Percentiles rank a stretch among this genome's conserved stretches.
These are phyloP conservation scores for Rhinichthys osculus DNA, from an alignment of 2,797 vertebrate genomes.

Conservation along the genomic window DNA sequence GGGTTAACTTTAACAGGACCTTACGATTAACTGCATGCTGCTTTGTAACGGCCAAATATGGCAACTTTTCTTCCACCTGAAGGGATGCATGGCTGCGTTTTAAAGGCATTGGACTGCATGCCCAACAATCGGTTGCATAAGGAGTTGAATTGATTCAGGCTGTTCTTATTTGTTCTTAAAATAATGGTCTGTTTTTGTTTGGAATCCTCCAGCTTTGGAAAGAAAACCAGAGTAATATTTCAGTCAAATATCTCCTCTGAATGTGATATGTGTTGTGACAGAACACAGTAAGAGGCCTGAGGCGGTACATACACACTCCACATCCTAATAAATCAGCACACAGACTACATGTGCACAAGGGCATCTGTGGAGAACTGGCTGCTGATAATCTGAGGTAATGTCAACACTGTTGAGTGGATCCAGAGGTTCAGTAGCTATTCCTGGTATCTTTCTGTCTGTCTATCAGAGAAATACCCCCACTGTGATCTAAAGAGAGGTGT, in stretches of 20 bases:
- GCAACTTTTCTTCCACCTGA: background rate
- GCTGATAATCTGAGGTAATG: conserved; percentile 25
- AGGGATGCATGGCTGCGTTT: conserved; percentile 7
- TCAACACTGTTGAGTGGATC: conserved; percentile 37
- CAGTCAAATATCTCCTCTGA: conserved; percentile 18
- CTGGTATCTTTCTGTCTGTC: conserved; percentile 51
- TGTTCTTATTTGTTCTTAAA: conserved; percentile 21
- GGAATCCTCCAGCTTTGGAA: background rate
- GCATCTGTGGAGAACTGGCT: conserved; percentile 25
- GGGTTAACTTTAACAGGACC: background rate
- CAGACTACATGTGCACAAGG: conserved; percentile 14
- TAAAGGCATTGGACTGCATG: conserved; percentile 14
- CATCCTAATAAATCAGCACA: conserved; percentile 30
- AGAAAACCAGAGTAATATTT: conserved; percentile 13
- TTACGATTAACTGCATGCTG: background rate
- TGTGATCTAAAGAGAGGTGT: conserved; percentile 46
- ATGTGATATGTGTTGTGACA: conserved; percentile 46
- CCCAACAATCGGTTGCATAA: conserved; percentile 15
- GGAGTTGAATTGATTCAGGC: background rate
- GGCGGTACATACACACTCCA: conserved; percentile 33
- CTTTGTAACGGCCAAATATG: background rate
- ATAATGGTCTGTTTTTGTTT: conserved; percentile 11
- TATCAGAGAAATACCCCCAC: conserved; percentile 44
- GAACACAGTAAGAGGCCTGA: conserved; percentile 36
- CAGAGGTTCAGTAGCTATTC: conserved; percentile 33